Base-by-base conservation (phyloP, 2,797 vertebrate species). In the Galaxias olidus region DNA sequence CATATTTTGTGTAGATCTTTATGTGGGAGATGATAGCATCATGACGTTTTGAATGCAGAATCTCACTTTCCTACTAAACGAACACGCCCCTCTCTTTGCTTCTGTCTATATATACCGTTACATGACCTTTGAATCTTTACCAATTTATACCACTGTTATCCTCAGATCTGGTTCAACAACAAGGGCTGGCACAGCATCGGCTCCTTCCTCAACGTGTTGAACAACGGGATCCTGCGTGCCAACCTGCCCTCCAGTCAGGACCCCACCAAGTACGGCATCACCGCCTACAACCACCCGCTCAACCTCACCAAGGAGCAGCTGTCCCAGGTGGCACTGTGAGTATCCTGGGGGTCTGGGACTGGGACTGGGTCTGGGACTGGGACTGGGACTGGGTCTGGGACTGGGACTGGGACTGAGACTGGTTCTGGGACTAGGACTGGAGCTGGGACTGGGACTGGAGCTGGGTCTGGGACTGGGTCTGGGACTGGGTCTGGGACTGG, bases 91-190 rank as follows among this genome's bases (percentile, higher is more conserved):
- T 42, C 19, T 43, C 14, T 8, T 41, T 52, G 17, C 50, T 17
- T 44, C 61, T 43, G 48, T 43, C 20, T 45, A 12, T 12, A 46
- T 44, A 19, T 18, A 7, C 4, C 56, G 9, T 15, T 15, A 14
- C 13, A 47, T 20, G 9, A 12, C 11, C 1, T 45, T 18, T 8
- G 15, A 30, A 55, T 15, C 44, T 41, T 20, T 55, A 41, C 46
- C 20, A 14, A 1, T 18, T 9, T 19, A 43, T 47, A 46, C 45
- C 11, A 17, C 40, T 48, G 9, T 53, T 4, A 51, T 10, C 8
- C 88, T 10, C 82, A 99, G 98, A 96, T 99, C 65, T 99, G 98
- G 98, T 99, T 99, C 81, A 99, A 99, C 86, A 99, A 99, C 90
- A 99, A 99, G 71, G 98, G 98, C 65, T 99, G 98, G 97, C 98